Percentiles rank a stretch among this genome's conserved stretches.
Evolutionary conservation across 2,888 invertebrate species (phyloP).

Genomic region (Rhingia campestris): DNA sequence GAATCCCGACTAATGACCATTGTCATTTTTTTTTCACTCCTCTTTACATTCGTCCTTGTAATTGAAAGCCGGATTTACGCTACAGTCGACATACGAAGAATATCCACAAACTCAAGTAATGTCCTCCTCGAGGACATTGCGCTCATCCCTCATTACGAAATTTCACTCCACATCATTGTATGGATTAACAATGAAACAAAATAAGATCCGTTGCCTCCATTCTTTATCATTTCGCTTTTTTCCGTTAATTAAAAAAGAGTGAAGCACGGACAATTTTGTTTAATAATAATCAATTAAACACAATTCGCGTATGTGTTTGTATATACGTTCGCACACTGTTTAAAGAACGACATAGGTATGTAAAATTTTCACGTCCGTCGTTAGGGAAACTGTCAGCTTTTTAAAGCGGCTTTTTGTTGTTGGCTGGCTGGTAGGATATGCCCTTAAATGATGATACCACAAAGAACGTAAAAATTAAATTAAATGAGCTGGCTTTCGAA

Average conservation of each 20-base stretch:
- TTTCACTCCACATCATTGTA: conserved; percentile 45
- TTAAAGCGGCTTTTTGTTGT: conserved; percentile 33
- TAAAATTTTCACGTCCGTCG: conserved; percentile 1
- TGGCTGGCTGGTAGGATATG: background rate
- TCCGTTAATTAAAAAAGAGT: conserved; percentile 34
- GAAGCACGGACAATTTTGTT: conserved; percentile 23
- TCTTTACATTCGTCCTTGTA: background rate
- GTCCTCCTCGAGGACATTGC: conserved; percentile 15
- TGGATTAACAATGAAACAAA: conserved; percentile 49
- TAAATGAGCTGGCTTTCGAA: conserved; percentile 48
- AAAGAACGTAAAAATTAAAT: conserved; percentile 57
- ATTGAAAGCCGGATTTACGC: conserved; percentile 5
- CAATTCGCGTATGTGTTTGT: background rate
- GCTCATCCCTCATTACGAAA: conserved; percentile 18
- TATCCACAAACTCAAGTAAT: conserved; percentile 4
- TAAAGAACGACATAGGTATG: background rate
- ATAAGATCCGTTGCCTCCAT: conserved; percentile 12
- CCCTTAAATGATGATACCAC: conserved; percentile 39
- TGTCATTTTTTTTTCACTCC: background rate
- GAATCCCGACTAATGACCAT: background rate
- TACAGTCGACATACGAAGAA: conserved; percentile 15
- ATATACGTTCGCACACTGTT: background rate
- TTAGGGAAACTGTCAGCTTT: conserved; percentile 21
- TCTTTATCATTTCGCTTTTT: too few relatives aligned
- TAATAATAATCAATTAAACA: conserved; percentile 49